A percentile compares a stretch with the other conserved stretches of the same genome.
Conservation (phyloP, 92 coral and sea anemone genomes). For the Meandrina meandrites region DNA sequence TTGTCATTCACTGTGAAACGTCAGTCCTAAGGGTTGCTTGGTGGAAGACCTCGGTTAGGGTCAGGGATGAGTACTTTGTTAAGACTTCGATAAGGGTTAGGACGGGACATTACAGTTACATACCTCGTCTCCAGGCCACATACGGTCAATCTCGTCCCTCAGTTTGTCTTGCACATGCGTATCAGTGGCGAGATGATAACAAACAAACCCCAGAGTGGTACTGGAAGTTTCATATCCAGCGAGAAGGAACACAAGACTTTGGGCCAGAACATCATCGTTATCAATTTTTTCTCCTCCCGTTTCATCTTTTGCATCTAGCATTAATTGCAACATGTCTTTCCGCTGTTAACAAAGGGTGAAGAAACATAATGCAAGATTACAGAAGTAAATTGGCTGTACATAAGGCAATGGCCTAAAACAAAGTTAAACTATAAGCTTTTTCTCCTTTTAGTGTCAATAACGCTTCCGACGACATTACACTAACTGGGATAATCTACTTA, state of each 20-base stretch:
- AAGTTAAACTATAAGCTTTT: no score
- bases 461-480: no score
- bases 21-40: no score
- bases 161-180: constrained; percentile 39
- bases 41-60: no score
- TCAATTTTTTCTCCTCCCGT: constrained; percentile 36
- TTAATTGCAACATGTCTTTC: constrained; percentile 31
- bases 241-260: constrained; percentile 22
- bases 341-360: constrained; percentile 10
- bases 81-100: no score
- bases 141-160: constrained; percentile 33
- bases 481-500: not conserved
- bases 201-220: constrained; percentile 26
- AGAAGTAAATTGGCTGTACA: no score
- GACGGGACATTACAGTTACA: not conserved
- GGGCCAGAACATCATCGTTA: constrained; percentile 35
- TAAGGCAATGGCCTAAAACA: no score
- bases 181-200: constrained; percentile 36
- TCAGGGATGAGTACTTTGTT: no score
- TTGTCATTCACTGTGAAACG: no score
- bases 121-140: constrained; percentile 48
- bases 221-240: constrained; percentile 53
- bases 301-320: constrained; percentile 40
- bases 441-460: no score
- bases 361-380: no score